These are phyloP conservation scores for Crossaster papposus DNA, from an alignment of 53 echinoderm and acorn worm genomes.

Conservation along the genomic window DNA sequence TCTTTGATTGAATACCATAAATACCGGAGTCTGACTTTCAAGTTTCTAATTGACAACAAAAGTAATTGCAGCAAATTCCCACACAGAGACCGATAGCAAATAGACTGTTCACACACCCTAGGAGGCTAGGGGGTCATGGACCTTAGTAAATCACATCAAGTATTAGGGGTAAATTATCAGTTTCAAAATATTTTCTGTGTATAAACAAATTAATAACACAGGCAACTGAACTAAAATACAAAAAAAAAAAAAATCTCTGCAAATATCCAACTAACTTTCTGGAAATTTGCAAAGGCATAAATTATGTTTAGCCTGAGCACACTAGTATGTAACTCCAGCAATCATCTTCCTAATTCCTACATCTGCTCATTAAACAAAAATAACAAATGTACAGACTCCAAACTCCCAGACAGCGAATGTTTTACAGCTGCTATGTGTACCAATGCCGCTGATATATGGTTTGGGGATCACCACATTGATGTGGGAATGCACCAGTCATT, in stretches of 20 bases:
- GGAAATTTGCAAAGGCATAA: neutral
- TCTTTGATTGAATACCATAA: neutral
- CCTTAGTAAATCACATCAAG: no score
- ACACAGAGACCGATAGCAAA: no score
- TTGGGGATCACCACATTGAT: slow-evolving; percentile 26
- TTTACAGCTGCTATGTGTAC: neutral
- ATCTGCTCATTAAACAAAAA: neutral
- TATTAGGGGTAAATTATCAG: no score
- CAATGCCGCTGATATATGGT: slow-evolving; percentile 38
- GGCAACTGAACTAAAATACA: neutral
- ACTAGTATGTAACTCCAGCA: no score
- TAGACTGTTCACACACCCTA: no score
- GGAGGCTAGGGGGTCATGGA: no score
- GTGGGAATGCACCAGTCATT: slow-evolving; percentile 41
- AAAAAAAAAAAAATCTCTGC: neutral
- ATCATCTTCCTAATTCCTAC: neutral
- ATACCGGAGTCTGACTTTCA: neutral
- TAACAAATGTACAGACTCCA: neutral
- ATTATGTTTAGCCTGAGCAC: neutral
- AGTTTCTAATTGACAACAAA: neutral
- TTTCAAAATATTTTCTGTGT: no score
- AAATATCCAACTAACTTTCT: neutral
- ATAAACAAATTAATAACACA: neutral
- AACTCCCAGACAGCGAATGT: neutral
- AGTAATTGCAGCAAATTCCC: no score